Conservation (phyloP, 2,113 vertebrate genomes). For the Paradoxurus hermaphroditus region DNA sequence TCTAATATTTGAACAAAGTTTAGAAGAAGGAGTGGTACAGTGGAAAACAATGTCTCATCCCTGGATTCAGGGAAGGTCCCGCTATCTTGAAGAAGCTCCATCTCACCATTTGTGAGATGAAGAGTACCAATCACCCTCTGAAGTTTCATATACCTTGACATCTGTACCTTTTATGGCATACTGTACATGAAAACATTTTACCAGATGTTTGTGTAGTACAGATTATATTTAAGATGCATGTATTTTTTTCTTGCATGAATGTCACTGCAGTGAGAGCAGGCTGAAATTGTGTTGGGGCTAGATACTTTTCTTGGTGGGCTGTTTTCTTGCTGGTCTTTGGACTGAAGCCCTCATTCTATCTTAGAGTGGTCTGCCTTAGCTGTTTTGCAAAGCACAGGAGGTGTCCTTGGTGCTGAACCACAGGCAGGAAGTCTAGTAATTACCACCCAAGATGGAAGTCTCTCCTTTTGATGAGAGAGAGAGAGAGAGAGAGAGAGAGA, state of each 20-base stretch:
- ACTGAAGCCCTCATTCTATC: not conserved
- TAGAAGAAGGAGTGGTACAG: not conserved
- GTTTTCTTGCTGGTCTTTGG: not conserved
- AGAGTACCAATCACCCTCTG: not conserved
- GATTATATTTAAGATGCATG: not conserved
- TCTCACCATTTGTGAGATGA: not conserved
- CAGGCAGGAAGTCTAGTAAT: accelerated
- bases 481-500: too few relatives aligned
- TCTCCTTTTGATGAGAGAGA: not conserved
- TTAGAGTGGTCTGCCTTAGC: accelerated
- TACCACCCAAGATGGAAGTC: not conserved
- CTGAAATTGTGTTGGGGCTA: not conserved
- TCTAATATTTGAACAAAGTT: not conserved
- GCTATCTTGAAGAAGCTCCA: not conserved
- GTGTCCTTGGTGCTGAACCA: slow-evolving; percentile 67
- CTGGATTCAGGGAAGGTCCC: not conserved
- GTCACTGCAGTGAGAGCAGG: not conserved
- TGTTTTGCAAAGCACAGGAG: not conserved
- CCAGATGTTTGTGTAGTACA: not conserved
- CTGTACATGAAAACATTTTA: not conserved
- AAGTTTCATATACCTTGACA: too few relatives aligned
- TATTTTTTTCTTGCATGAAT: not conserved
- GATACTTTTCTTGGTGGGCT: not conserved
- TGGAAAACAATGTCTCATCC: not conserved
- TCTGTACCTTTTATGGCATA: not conserved